Evolutionary conservation across 2,113 vertebrate species (phyloP), one percentile per base, ranked within the genome.

Genomic region (Sinocyclocheilus grahami): DNA sequence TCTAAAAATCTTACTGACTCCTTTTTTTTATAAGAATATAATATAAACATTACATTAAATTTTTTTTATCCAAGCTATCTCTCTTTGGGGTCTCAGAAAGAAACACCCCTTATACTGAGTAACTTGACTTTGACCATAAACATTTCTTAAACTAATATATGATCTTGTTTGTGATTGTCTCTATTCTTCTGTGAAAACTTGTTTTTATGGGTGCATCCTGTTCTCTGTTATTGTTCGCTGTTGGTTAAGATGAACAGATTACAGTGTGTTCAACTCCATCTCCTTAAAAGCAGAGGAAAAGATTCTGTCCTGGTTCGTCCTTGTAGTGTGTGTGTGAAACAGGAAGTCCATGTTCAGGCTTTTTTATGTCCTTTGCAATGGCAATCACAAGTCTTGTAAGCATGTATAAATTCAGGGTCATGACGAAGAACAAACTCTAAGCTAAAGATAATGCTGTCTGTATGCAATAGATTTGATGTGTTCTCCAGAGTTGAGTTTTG

Each of bases 401-500:
- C 10, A 2, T 30, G 20, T 80, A 4, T 62, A 62, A 62, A 62
- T 80, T 80, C 55, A 62, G 2, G 33, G 51, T 11, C 53, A 58
- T 62, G 33, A 12, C 42, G 1, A 80, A 80, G 78, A 39, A 12
- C 33, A n/a, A 16, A 24, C 11, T 39, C 55, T 10, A 3, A 62
- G 33, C 12, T 62, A 24, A 6, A 80, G 12, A 12, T 62, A 8
- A 37, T 63, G 6, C 46, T 81, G 22, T 65, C n/a, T 65, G n/a
- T 27, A 51, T 24, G 42, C 42, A 76, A 51, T 76, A 51, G 42
- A 27, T 51, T 72, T 76, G 51, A 51, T 76, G 39, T 81, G 39
- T 65, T 46, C 60, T 24, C 60, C 60, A 65, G 60, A 20, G 55
- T 62, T 27, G 55, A 79, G 78, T 37, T 65, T 81, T 65, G 37